Evolutionary conservation across 2,888 invertebrate genomes (phyloP), one percentile per base, ranked within the genome.

Genomic region (Plagodis dolabraria): DNA sequence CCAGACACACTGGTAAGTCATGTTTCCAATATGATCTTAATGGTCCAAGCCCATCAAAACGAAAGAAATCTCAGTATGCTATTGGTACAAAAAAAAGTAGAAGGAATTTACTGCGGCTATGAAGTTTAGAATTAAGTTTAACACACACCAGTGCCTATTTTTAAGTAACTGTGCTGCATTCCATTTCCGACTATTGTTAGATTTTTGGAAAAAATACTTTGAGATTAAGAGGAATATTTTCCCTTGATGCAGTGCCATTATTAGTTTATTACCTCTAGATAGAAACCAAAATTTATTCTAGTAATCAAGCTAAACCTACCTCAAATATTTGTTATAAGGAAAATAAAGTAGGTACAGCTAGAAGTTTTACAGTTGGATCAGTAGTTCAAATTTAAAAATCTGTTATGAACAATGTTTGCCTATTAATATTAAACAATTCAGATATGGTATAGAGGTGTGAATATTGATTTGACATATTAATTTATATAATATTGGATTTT

Each of bases 41-140:
- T 68, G 89, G 87, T 42, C 89, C 92, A 44, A 93, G 93, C 71
- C 93, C 93, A 12, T 89, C 92, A n/a, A 93, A 93, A 70, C 81
- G 90, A 69, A 89, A 85, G 79, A 91, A 86, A 68, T 83, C 79
- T 65, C 74, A 79, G 50, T 80, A 78, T 75, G 78, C 80, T 53
- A 75, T 89, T 43, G 91, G 92, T 49, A 85, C 92, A 40, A 88
- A 75, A 60, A 89, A 90, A 74, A 92, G 93, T 74, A 89, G 79
- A 73, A 86, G 78, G 65, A 93, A 90, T 69, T 81, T 93, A 60
- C 82, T 85, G 63, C 82, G 93, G 73, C 85, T 93, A 69, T 87
- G 76, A 83, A 60, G 74, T 60, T 64, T 54, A 66, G 54, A 53
- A 43, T 52, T 60, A 63, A 56, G 47, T 63, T 74, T 70, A 59